phyloP scores from a whole-genome alignment of 2,888 invertebrate genomes.

The Sarcophaga carnaria region DNA sequence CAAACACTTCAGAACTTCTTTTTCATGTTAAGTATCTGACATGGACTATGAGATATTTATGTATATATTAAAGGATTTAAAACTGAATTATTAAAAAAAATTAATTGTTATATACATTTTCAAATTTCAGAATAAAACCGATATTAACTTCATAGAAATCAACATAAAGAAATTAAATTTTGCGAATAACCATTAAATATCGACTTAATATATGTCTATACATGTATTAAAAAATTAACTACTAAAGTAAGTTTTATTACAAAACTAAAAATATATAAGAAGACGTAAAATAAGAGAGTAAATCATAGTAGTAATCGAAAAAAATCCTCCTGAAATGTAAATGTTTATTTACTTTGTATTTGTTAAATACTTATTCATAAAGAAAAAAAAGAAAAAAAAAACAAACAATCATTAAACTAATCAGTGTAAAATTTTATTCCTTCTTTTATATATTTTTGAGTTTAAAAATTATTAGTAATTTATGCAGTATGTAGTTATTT shows the following conservation, averaged over 20 bases:
- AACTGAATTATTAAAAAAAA: not conserved
- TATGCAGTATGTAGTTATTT: conserved; percentile 44
- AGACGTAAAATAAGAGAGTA: not conserved
- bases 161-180: not conserved
- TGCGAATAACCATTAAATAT: conserved; percentile 14
- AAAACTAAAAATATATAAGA: conserved; percentile 22
- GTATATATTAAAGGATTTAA: conserved; percentile 1
- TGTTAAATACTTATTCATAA: conserved; percentile 37
- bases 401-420: conserved; percentile 37
- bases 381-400: not conserved
- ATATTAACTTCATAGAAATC: conserved; percentile 3
- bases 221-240: conserved; percentile 37
- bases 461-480: conserved; percentile 30
- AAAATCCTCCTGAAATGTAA: conserved; percentile 15
- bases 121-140: conserved; percentile 17
- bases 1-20: too few species aligned
- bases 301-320: conserved; percentile 22
- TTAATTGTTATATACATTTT: conserved; percentile 36
- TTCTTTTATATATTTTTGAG: not conserved
- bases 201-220: not conserved
- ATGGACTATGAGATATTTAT: too few species aligned
- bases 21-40: too few species aligned
- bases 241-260: conserved; percentile 51
- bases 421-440: conserved; percentile 42
- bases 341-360: conserved; percentile 21